Base-by-base conservation (phyloP, 2,797 vertebrate species). In the Chanos chanos region DNA sequence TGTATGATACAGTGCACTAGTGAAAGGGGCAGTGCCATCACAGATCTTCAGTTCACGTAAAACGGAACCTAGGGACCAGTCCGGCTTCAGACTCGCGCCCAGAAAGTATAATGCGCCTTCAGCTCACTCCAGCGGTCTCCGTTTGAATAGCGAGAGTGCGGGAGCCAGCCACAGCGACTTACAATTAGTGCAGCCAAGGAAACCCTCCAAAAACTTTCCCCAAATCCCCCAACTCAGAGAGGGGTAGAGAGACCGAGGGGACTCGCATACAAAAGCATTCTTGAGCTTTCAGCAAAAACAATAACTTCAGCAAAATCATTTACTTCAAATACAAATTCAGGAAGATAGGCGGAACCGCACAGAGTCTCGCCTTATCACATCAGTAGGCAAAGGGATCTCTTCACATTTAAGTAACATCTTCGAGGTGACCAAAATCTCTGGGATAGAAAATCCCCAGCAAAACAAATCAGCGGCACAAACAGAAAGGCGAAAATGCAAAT, bases 181-280 rank as follows among this genome's bases (percentile, higher is more conserved):
- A 58, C 41, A 58, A 54, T 51, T 54, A 15, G 49, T 45, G 82
- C 83, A 85, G 81, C 83, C 86, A 85, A 83, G 84, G 84, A 89
- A 80, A 86, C 81, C 45, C 21, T 63, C 60, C 71, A 83, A 84
- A 81, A 78, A 83, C 78, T 81, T 77, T 47, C 66, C 51, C 52
- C 48, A 67, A 69, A 69, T 60, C 72, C 79, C 74, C 68, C 66
- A 54, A 68, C 56, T 80, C 68, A 66, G 51, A 72, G 70, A 68
- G 66, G 67, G 71, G 65, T 52, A 25, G 56, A 52, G 22, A 28
- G 52, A 18, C 37, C 51, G 59, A 48, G 37, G 15, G 57, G 48
- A 53, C 13, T 36, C 36, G 48, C 63, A 58, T 54, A 89, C 86
- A 88, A 88, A 89, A 77, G 81, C 84, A 83, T 86, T 86, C 82